Percentiles rank a stretch among this genome's conserved stretches.
Evolutionary conservation across 2,888 invertebrate genomes (phyloP).

Genomic region (Oasisia sp.): DNA sequence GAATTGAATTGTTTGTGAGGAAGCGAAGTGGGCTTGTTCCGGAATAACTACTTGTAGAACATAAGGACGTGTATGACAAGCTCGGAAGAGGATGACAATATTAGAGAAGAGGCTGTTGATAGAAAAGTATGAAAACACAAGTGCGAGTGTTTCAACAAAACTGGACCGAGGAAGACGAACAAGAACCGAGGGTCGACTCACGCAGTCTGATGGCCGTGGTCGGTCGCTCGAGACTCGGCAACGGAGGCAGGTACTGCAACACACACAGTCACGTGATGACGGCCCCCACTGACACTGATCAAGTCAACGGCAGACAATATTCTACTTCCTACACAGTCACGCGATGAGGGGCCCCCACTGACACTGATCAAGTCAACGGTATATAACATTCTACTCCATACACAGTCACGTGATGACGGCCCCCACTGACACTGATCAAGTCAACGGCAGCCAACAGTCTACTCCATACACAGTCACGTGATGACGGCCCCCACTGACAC

Average conservation of each 20-base stretch:
- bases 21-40: not conserved
- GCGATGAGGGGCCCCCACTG: not conserved
- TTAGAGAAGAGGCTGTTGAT: no score
- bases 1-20: not conserved
- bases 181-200: not conserved
- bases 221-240: constrained; percentile 10
- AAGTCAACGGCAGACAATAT: not conserved
- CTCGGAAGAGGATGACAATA: no score
- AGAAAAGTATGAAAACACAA: no score
- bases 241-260: not conserved
- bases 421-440: no score
- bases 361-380: no score
- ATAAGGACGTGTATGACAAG: no score
- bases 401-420: no score
- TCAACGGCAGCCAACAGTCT: no score
- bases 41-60: not conserved
- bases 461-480: no score
- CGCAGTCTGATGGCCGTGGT: not conserved
- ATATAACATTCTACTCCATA: no score
- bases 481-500: not conserved
- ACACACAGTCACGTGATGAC: not conserved
- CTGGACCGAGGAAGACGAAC: no score
- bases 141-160: no score
- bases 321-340: not conserved
- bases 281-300: not conserved